Evolutionary conservation across 2,113 vertebrate species (phyloP).

Genomic region (Pterophyllum scalare): DNA sequence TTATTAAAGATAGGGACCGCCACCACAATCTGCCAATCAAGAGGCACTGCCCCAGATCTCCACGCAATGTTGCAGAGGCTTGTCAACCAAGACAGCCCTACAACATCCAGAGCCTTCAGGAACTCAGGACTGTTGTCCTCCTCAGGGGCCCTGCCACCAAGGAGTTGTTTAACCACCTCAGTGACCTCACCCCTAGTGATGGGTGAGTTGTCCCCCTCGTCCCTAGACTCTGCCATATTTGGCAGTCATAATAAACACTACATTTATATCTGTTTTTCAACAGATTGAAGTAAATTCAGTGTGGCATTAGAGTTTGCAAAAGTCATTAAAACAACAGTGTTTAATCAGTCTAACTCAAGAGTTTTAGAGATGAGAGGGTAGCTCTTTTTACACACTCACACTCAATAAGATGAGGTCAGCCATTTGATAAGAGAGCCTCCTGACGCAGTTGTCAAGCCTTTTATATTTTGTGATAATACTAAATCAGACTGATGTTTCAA

Average conservation of each 20-base stretch:
- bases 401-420: not conserved
- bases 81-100: too few relatives aligned
- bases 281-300: not conserved
- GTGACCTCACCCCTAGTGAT: too few relatives aligned
- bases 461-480: constrained; percentile 9
- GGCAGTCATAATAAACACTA: not conserved
- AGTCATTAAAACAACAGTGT: not conserved
- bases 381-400: not conserved
- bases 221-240: not conserved
- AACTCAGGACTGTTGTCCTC: too few relatives aligned
- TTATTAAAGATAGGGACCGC: not conserved
- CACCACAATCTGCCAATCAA: too few relatives aligned
- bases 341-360: not conserved
- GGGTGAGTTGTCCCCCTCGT: too few relatives aligned
- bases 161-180: too few relatives aligned
- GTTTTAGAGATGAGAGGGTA: not conserved
- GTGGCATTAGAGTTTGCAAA: not conserved
- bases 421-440: not conserved
- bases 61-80: too few relatives aligned
- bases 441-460: constrained; percentile 3
- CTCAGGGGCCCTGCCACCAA: too few relatives aligned
- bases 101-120: too few relatives aligned
- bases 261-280: not conserved
- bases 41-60: too few relatives aligned
- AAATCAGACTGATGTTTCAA: constrained; percentile 11